These are phyloP conservation scores for Mirza zaza DNA, from an alignment of 2,113 vertebrate genomes.

Conservation along the genomic window DNA sequence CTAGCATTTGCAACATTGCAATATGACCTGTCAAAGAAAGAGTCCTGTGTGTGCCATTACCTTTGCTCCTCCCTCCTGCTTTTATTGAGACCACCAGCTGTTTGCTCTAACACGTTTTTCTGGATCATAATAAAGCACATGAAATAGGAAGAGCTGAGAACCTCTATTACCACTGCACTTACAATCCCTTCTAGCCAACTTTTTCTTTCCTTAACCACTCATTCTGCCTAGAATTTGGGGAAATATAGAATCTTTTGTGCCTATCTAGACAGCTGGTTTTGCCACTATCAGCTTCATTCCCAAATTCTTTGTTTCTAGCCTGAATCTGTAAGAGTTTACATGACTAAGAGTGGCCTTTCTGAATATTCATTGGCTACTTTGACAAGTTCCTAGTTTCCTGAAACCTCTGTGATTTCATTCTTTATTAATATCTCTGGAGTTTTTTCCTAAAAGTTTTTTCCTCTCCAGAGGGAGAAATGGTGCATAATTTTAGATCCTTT, in stretches of 20 bases:
- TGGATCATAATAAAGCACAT: not conserved
- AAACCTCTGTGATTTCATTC: conserved; percentile 21
- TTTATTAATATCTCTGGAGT: not conserved
- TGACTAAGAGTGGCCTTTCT: not conserved
- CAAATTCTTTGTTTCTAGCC: not conserved
- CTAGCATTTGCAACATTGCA: not conserved
- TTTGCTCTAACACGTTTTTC: not conserved
- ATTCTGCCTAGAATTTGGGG: not conserved
- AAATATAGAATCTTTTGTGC: not conserved
- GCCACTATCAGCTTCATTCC: not conserved
- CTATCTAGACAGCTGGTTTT: not conserved
- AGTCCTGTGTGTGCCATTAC: not conserved
- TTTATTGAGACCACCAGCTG: not conserved
- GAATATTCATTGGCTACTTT: conserved; percentile 28
- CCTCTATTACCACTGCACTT: not conserved
- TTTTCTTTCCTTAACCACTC: not conserved
- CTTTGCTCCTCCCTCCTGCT: not conserved
- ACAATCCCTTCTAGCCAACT: not conserved
- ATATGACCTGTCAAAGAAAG: not conserved
- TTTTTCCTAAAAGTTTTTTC: not conserved
- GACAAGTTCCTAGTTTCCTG: not conserved
- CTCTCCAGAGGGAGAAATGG: not conserved
- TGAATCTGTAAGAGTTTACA: not conserved
- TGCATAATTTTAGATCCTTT: not conserved
- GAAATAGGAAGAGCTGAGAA: not conserved